A percentile compares a stretch with the other conserved stretches of the same genome.
Conservation (phyloP, 2,888 invertebrate species). For the Stomorhina lunata region DNA sequence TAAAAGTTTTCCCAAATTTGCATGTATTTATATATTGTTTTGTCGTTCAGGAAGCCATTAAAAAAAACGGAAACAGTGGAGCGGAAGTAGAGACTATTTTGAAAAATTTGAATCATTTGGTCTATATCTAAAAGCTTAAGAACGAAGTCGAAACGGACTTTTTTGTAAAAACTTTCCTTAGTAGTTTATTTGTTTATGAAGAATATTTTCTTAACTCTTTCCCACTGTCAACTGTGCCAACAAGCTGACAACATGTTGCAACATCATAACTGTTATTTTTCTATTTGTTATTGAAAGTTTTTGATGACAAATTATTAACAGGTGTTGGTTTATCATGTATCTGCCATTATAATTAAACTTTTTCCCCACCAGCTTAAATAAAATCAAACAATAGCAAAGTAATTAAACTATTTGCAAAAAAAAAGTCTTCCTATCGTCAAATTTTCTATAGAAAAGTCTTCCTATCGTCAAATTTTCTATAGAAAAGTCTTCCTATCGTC, state of each 20-base stretch:
- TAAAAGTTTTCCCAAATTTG: not conserved
- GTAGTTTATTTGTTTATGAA: too few species aligned
- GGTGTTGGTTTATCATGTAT: not conserved
- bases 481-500: too few species aligned
- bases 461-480: too few species aligned
- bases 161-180: too few species aligned
- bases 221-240: not conserved
- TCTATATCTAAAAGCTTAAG: too few species aligned
- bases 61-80: not conserved
- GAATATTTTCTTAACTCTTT: not conserved
- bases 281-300: conserved; percentile 4
- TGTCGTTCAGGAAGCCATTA: not conserved
- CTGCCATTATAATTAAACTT: not conserved
- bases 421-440: too few species aligned
- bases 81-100: not conserved
- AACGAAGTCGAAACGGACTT: too few species aligned
- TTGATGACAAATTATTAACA: not conserved
- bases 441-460: too few species aligned
- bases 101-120: too few species aligned
- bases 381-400: not conserved
- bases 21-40: not conserved
- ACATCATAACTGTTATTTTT: not conserved
- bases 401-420: not conserved
- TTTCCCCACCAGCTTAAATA: not conserved
- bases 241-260: not conserved